Evolutionary conservation across 1,140 invertebrate species (phyloP), one percentile per base, ranked within the genome.

Genomic region (Brachionus plicatilis): DNA sequence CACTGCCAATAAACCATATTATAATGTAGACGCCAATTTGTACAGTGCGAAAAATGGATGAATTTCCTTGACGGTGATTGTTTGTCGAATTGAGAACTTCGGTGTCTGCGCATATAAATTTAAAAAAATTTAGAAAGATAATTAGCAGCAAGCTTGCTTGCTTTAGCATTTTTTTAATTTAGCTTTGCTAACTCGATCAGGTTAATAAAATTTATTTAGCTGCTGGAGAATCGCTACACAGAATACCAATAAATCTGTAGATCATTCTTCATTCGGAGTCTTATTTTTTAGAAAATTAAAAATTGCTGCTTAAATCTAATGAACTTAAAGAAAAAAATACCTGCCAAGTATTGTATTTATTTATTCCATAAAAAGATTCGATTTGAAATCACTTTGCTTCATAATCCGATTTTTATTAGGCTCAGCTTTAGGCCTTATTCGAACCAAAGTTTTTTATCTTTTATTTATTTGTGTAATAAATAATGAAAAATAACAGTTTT

Each of bases 1-100:
- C 29, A 20, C 80, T 50, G 11, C 85, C 85, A 68, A 85, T 76
- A 5, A 82, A 24, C 85, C 85, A 84, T 17, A 85, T 86, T 2
- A 86, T 50, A 9, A 79, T 60, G 45, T 85, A 86, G 0, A 86
- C 66, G 4, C 41, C 45, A 20, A 76, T 76, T 76, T 76, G 72
- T 8, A 53, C 20, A 76, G 14, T 12, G 5, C 45, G 72, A 76
- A 37, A 76, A 9, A 76, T 24, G 3, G 37, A 41, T 72, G 68
- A 8, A 14, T n/a, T 14, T 17, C 17, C 9, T 72, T 43, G 68
- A 43, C 3, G 9, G 7, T 72, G n/a, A 43, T 72, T 72, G 11
- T 12, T 20, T 72, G 68, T 72, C 17, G 17, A 43, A 72, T 72
- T 72, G 17, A 41, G 17, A 41, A 17, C n/a, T 12, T 72, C 68